These are phyloP conservation scores for Cherax quadricarinatus DNA, from an alignment of 1,140 invertebrate genomes.

Conservation along the genomic window DNA sequence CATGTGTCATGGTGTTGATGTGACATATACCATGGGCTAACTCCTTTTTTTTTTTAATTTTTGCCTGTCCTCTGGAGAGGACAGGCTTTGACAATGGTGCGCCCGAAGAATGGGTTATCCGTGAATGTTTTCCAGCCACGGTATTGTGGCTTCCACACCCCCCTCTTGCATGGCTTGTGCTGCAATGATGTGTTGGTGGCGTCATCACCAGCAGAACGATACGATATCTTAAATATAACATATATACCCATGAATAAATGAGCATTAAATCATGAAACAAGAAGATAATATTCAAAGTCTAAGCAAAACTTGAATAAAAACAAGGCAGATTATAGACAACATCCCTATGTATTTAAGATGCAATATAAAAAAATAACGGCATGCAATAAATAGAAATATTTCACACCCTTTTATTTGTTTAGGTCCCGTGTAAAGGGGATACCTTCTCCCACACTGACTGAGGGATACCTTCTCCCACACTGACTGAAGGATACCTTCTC, in stretches of 20 bases:
- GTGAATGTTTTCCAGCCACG: no score
- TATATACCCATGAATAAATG: not conserved
- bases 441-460: not conserved
- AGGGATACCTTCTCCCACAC: not conserved
- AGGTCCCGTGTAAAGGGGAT: not conserved
- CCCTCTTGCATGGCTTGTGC: no score
- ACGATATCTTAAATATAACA: not conserved
- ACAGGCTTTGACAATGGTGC: no score
- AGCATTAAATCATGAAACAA: not conserved
- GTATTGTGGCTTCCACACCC: no score
- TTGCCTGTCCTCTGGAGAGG: no score
- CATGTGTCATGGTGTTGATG: no score
- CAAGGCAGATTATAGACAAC: conserved; percentile 8
- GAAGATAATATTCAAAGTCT: not conserved
- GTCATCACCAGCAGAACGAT: not conserved
- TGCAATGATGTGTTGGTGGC: not conserved
- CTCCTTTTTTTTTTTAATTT: no score
- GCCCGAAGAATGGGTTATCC: no score
- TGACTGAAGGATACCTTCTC: not conserved
- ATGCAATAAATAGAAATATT: not conserved
- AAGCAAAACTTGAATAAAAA: conserved; percentile 6
- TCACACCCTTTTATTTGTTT: not conserved
- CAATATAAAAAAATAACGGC: not conserved
- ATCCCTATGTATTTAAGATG: conserved; percentile 4
- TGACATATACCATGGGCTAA: no score